phyloP scores from a whole-genome alignment of 2,113 vertebrate genomes.

The Pelmatolapia mariae region DNA sequence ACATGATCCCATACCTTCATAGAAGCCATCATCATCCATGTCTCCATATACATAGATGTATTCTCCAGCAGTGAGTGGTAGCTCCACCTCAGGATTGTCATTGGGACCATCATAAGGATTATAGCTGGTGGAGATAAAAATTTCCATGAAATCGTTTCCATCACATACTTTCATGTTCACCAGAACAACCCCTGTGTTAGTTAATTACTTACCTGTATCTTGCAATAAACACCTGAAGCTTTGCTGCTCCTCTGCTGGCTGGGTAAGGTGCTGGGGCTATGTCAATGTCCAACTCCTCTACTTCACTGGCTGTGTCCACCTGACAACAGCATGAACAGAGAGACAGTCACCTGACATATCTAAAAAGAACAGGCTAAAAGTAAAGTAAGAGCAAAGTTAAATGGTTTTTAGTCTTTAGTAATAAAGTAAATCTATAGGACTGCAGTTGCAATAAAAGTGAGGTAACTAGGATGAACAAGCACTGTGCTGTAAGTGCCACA shows the following conservation, averaged over 20 bases:
- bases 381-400: not conserved
- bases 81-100: conserved; percentile 95
- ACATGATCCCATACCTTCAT: conserved; percentile 79
- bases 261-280: conserved; percentile 80
- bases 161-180: not conserved
- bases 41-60: conserved; percentile 96
- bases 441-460: not conserved
- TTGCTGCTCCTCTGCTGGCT: conserved; percentile 74
- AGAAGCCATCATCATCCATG: conserved; percentile 98
- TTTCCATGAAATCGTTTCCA: not conserved
- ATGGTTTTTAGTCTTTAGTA: not conserved
- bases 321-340: conserved; percentile 35
- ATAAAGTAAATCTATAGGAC: not conserved
- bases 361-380: not conserved
- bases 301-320: conserved; percentile 98
- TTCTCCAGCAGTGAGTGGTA: conserved; percentile 93
- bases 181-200: not conserved
- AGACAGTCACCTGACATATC: not conserved
- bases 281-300: conserved; percentile 92
- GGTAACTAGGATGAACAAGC: not conserved
- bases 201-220: conserved; percentile 84
- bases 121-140: conserved; percentile 73
- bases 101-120: conserved; percentile 97
- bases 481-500: not conserved
- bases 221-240: conserved; percentile 93